Base-by-base conservation (phyloP, 2,113 vertebrate species). In the Macheiramphus alcinus region DNA sequence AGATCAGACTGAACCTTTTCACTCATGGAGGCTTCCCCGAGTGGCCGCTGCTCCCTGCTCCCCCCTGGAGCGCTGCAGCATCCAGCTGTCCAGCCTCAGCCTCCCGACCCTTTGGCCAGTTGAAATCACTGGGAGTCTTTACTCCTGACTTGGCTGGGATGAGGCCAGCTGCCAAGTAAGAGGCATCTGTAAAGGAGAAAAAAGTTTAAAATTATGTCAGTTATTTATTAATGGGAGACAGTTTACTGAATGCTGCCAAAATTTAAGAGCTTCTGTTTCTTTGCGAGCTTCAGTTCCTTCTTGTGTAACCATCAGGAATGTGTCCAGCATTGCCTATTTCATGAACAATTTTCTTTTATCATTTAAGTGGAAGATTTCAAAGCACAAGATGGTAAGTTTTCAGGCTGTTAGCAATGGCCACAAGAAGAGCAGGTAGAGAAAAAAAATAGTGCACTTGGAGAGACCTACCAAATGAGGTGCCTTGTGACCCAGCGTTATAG, bases 221-320 rank as follows among this genome's bases (percentile, higher is more conserved):
- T 87, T 95, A 85, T 94, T 91, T 96, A 91, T 94, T 92, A 93
- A 87, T 48, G 56, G 80, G 73, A 96, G 55, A 71, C 34, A 86
- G 82, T 59, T 95, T 86, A 84, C 67, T 38, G 65, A 92, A 94
- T 63, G 55, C 74, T 96, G 95, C 96, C 97, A 95, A 86, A 84
- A 94, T 55, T 53, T 59, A 80, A 86, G 75, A 90, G 95, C 96
- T 96, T 91, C 91, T 90, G 83, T 93, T 96, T 94, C 88, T 90
- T 38, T 65, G 73, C 1, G 6, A 82, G 62, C 78, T 88, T 92
- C n/a, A 32, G 47, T 59, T 92, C 63, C 70, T 71, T 89, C 91
- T 95, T 91, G 91, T 84, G 80, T 62, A 95, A 92, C 82, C 29
- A 15, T 81, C 71, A 96, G 93, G 93, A 96, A 86, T 6, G 47